Evolutionary conservation across 2,888 invertebrate species (phyloP), one percentile per base, ranked within the genome.

Genomic region (Colostygia pectinataria): DNA sequence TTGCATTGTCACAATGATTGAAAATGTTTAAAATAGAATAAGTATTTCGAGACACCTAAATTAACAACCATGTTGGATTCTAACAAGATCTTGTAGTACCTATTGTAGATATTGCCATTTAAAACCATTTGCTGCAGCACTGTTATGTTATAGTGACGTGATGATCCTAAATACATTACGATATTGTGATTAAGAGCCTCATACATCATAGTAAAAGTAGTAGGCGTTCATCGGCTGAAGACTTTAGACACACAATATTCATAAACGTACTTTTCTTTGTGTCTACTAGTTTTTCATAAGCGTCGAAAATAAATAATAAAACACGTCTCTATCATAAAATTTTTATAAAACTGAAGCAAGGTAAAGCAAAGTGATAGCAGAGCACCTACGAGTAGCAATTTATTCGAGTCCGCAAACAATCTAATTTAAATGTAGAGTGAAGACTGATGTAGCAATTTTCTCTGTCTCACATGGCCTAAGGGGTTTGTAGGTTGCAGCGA

Each of bases 391-490:
- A 64, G 65, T 61, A 64, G 65, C 71, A 74, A 79, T 77, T 77
- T 79, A 77, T 77, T 74, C 63, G 66, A 68, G 73, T 70, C 74
- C 75, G 67, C 77, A 77, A 77, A 71, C 76, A 77, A 74, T 79
- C 74, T 77, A 78, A 79, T 79, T 79, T 78, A 76, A 74, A 74
- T 76, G 71, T 72, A 64, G 68, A 69, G 66, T 65, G 67, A 65
- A 76, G 78, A 77, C 72, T 71, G 70, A 79, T 79, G 72, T 68
- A 57, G 72, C 76, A 77, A 78, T 79, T 78, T 74, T 75, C 74
- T 67, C 67, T 55, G 69, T 69, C 74, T 69, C 74, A 67, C 69
- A 70, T 73, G 67, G 67, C 70, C 61, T 73, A 70, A 71, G 65
- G 66, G 53, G 59, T 42, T 52, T 33, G 50, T 27, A 28, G 43